Conservation (phyloP, 1,140 invertebrate genomes). For the Heliconius nattereri region DNA sequence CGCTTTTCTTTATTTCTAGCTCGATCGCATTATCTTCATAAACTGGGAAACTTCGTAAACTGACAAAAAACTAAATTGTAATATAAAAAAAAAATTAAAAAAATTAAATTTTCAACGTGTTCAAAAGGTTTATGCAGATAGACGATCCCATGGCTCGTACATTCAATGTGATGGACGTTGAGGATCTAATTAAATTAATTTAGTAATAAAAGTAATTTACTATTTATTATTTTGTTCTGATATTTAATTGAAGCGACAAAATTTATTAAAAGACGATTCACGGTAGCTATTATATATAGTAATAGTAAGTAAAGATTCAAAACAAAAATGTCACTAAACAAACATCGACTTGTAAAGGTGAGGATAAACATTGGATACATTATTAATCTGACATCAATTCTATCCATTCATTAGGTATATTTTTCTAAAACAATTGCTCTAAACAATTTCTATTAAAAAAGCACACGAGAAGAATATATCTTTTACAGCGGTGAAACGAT, state of each 20-base stretch:
- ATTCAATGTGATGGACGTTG: constrained; percentile 55
- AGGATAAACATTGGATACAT: constrained; percentile 37
- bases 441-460: constrained; percentile 47
- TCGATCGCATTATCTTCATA: constrained; percentile 60
- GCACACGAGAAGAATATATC: constrained; percentile 41
- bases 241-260: constrained; percentile 32
- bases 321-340: constrained; percentile 25
- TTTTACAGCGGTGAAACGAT: constrained; percentile 32
- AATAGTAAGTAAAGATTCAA: neutral
- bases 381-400: constrained; percentile 52
- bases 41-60: constrained; percentile 29
- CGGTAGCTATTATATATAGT: constrained; percentile 18
- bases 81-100: constrained; percentile 28
- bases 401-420: constrained; percentile 54
- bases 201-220: constrained; percentile 13
- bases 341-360: constrained; percentile 20
- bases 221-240: constrained; percentile 29
- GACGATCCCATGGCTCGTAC: constrained; percentile 50
- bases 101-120: constrained; percentile 6
- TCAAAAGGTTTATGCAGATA: constrained; percentile 56
- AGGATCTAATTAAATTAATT: constrained; percentile 45
- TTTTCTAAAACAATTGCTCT: constrained; percentile 51
- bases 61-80: neutral
- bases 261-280: constrained; percentile 20
- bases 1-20: constrained; percentile 70